Conservation (phyloP, 2,113 vertebrate species). For the Kryptolebias marmoratus region DNA sequence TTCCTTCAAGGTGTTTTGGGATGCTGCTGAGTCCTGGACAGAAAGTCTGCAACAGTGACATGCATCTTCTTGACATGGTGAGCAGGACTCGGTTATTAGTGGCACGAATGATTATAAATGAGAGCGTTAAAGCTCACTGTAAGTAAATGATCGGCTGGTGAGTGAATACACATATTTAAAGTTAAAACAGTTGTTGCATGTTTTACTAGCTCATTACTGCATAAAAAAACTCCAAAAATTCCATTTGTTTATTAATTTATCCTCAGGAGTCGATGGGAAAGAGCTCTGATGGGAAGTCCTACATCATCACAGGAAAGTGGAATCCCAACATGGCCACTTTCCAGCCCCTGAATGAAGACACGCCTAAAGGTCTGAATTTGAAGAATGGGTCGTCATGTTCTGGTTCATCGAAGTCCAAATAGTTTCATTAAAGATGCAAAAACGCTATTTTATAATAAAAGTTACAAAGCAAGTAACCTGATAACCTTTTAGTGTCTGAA, state of each 20-base stretch:
- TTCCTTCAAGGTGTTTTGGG: constrained; percentile 90
- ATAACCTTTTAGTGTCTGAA: too few species aligned
- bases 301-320: constrained; percentile 95
- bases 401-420: background rate
- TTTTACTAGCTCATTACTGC: too few species aligned
- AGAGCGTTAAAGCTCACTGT: background rate
- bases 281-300: constrained; percentile 92
- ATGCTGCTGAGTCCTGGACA: constrained; percentile 96
- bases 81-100: constrained; percentile 48
- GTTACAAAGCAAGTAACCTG: too few species aligned
- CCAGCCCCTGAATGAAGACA: constrained; percentile 93
- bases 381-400: background rate
- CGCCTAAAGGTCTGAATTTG: constrained; percentile 89
- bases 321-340: constrained; percentile 91
- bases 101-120: background rate
- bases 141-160: background rate
- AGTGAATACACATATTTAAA: background rate
- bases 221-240: background rate
- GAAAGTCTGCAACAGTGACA: constrained; percentile 96
- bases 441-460: too few species aligned
- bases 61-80: constrained; percentile 98
- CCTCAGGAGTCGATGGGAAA: constrained; percentile 95
- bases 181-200: too few species aligned
- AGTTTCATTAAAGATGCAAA: too few species aligned
- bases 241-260: background rate